Evolutionary conservation across 2,797 vertebrate species (phyloP), one percentile per base, ranked within the genome.

Genomic region (Ceyx erithaca): DNA sequence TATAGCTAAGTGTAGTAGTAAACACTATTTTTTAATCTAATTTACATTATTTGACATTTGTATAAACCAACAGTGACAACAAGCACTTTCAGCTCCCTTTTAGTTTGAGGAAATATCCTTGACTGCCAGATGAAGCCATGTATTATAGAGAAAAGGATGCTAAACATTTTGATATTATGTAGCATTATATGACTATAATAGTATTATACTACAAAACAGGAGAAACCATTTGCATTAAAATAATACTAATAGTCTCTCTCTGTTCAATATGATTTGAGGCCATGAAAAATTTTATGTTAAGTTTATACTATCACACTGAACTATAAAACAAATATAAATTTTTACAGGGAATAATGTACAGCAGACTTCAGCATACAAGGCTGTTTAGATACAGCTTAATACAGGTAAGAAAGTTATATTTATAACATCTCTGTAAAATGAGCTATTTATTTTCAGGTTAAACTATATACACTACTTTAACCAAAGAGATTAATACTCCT

Each of bases 191-290:
- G 58, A 52, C 21, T 67, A 10, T 71, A 64, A 25, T 14, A 54
- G 19, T 48, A 41, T 91, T 92, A n/a, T n/a, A n/a, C n/a, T 71
- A 28, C 75, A 86, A 67, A 85, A 61, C 9, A 79, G 33, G 26
- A 75, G 51, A 78, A 92, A 89, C 13, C 1, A 2, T 63, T 64
- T 57, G 5, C 25, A 80, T 64, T 72, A 52, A 67, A 6, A 57
- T 68, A 62, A 46, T 88, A 35, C 12, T 40, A 70, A 31, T 19
- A 91, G 63, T 94, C 68, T 93, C 88, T 92, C 85, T 93, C 91
- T 92, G 54, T 85, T 93, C 89, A 94, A 95, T 91, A 88, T 92
- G 70, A 86, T 87, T 88, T 92, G 93, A 95, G 87, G 83, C 85
- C 87, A 85, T 85, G 66, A 6, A 19, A 86, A 55, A 59, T 57